Percentiles rank a stretch among this genome's conserved stretches.
phyloP scores from a whole-genome alignment of 2,113 vertebrate species.

The Chascanopsetta lugubris region DNA sequence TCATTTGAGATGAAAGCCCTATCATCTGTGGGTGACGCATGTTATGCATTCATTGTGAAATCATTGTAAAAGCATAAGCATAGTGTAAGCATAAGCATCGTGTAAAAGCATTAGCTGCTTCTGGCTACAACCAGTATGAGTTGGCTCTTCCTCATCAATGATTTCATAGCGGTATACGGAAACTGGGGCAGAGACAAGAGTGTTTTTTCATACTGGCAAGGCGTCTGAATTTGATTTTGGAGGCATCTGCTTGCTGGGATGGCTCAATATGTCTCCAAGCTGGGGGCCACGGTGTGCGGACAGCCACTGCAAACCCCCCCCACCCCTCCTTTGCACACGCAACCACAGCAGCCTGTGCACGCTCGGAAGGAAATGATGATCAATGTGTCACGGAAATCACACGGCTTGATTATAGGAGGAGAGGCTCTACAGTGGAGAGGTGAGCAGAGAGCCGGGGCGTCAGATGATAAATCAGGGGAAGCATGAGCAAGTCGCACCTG shows the following conservation, averaged over 20 bases:
- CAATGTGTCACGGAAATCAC: constrained; percentile 42
- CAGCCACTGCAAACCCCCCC: constrained; percentile 22
- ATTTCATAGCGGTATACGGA: constrained; percentile 46
- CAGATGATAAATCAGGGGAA: constrained; percentile 40
- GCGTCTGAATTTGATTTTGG: constrained; percentile 60
- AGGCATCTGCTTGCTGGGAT: constrained; percentile 61
- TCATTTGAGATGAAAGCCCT: constrained; percentile 39
- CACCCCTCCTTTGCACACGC: constrained; percentile 2
- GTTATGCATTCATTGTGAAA: constrained; percentile 57
- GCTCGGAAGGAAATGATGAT: constrained; percentile 43
- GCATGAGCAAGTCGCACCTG: constrained; percentile 51
- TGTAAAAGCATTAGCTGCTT: constrained; percentile 57
- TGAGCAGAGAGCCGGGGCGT: constrained; percentile 22
- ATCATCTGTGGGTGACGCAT: constrained; percentile 46
- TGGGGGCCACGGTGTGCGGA: constrained; percentile 4
- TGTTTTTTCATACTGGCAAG: constrained; percentile 65
- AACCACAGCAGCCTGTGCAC: constrained; percentile 28
- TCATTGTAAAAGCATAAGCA: too few relatives aligned
- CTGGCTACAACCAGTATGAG: constrained; percentile 52
- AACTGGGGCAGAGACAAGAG: constrained; percentile 58
- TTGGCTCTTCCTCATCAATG: constrained; percentile 67
- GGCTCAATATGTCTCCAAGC: constrained; percentile 58
- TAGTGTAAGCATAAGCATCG: too few relatives aligned
- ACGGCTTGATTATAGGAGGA: constrained; percentile 37
- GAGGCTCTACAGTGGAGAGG: constrained; percentile 18